phyloP scores from a whole-genome alignment of 2,888 invertebrate genomes.

The Platypus cylindrus region DNA sequence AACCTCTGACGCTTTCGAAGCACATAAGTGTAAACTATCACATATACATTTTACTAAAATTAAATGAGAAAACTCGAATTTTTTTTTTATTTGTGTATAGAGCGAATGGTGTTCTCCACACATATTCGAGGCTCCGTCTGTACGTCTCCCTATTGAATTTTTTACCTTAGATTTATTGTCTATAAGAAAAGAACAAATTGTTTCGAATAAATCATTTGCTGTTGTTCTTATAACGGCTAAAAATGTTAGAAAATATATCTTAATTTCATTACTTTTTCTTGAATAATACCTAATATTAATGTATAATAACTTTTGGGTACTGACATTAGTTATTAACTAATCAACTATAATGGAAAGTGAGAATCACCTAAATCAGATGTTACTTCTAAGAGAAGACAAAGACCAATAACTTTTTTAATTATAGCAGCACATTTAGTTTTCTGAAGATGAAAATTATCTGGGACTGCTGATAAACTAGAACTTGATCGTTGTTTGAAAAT shows the following conservation, averaged over 20 bases:
- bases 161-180: constrained; percentile 6
- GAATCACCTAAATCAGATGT: constrained; percentile 2
- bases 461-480: not conserved
- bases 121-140: constrained; percentile 20
- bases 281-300: constrained; percentile 17
- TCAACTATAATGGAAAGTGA: constrained; percentile 2
- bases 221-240: constrained; percentile 12
- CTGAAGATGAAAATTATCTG: constrained; percentile 1
- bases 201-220: constrained; percentile 12
- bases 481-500: not conserved
- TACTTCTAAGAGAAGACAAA: not conserved
- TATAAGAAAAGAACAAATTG: constrained; percentile 2
- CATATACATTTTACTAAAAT: not conserved
- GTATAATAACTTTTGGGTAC: constrained; percentile 2
- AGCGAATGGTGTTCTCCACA: constrained; percentile 13
- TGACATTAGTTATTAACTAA: constrained; percentile 6
- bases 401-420: constrained; percentile 3
- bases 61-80: not conserved
- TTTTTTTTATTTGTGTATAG: constrained; percentile 2
- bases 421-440: constrained; percentile 6
- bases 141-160: constrained; percentile 19
- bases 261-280: constrained; percentile 5
- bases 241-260: constrained; percentile 18
- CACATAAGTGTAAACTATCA: not conserved
- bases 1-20: not conserved